Base-by-base conservation (phyloP, 1,140 invertebrate species). In the Apis dorsata region DNA sequence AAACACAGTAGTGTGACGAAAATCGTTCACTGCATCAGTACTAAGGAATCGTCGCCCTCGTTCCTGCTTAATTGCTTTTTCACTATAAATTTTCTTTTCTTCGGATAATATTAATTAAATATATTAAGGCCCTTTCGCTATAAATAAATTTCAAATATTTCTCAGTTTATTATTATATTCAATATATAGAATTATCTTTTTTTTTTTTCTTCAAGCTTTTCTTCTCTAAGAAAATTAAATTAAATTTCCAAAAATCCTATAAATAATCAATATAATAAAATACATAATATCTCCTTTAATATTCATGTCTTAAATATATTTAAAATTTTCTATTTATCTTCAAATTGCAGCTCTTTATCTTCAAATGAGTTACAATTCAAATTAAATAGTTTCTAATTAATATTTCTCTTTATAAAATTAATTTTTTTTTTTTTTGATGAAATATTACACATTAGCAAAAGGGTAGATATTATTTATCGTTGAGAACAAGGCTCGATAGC, bases 1-100 rank as follows among this genome's bases (percentile, higher is more conserved):
- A 91, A 92, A 91, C 90, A 91, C 90, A 92, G 90, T 87, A 84
- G 90, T 91, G 90, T 69, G 72, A 75, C 82, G 85, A 86, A 86
- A 87, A 91, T 92, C 87, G 90, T 89, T 86, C 62, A 70, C 71
- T 80, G 71, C 49, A 81, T 74, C 49, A 15, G 49, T 75, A 71
- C 70, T 24, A 49, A 24, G 28, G 55, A 76, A 80, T 63, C 78
- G 74, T 83, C 76, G 59, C 76, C 81, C 19, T 83, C 72, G 53
- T 59, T 13, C 59, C 21, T 55, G 55, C 10, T 10, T 3, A n/a
- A 19, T 51, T 28, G 3, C 55, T 8, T 13, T 13, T 21, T 17
- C 10, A 10, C 17, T n/a, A 9, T 19, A n/a, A 60, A 19, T 1
- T 10, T 17, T 65, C 63, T 12, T n/a, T 34, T 34, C 28, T 34